These are phyloP conservation scores for Ceraclea dissimilis DNA, from an alignment of 2,888 invertebrate genomes.

Conservation along the genomic window DNA sequence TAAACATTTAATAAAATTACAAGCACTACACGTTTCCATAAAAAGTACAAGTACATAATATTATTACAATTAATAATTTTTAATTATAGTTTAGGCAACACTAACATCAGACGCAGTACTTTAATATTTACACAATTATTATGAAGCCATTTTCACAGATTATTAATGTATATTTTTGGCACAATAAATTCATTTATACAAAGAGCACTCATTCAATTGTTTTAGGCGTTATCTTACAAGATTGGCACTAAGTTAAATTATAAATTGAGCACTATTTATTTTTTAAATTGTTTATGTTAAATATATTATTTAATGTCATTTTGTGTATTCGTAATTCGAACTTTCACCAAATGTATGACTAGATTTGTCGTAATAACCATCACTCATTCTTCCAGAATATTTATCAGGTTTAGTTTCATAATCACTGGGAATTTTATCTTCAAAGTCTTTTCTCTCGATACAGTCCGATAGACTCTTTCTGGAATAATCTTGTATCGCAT, in stretches of 20 bases:
- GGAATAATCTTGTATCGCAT: slow-evolving; percentile 11
- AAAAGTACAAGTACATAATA: too few relatives aligned
- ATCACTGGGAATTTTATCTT: slow-evolving; percentile 3
- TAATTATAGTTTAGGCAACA: background rate
- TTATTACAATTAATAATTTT: background rate
- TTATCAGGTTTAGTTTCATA: slow-evolving; percentile 3
- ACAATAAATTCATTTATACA: background rate
- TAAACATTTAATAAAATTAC: too few relatives aligned
- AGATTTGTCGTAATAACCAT: slow-evolving; percentile 13
- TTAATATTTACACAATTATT: background rate
- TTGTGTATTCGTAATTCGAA: slow-evolving; percentile 9
- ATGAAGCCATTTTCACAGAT: background rate
- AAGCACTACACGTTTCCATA: too few relatives aligned
- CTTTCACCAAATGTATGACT: slow-evolving; percentile 14
- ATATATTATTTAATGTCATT: background rate
- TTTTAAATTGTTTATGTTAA: background rate
- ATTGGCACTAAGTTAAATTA: background rate
- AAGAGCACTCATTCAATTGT: background rate
- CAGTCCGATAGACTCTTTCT: slow-evolving; percentile 9
- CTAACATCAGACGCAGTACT: background rate
- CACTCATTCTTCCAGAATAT: slow-evolving; percentile 4
- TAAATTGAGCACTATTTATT: background rate
- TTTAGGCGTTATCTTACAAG: background rate
- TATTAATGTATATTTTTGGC: background rate
- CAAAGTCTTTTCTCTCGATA: slow-evolving; percentile 4